These are phyloP conservation scores for Drosophila prosaltans DNA, from an alignment of 1,140 invertebrate species.

Conservation along the genomic window DNA sequence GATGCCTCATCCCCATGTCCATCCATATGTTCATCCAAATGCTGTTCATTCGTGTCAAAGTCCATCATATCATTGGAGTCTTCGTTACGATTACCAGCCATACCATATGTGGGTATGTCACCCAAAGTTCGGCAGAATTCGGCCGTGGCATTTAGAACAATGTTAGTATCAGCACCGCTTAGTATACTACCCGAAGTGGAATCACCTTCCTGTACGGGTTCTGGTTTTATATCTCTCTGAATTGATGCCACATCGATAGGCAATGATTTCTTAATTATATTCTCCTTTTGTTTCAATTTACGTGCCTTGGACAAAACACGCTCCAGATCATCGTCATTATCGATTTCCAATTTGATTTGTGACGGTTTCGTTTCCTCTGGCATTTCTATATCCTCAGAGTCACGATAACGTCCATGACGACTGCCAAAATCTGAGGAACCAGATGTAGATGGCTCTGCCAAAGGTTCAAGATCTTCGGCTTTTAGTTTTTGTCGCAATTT, in stretches of 20 bases:
- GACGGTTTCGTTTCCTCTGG: slow-evolving; percentile 82
- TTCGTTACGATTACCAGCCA: slow-evolving; percentile 94
- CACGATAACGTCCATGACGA: slow-evolving; percentile 81
- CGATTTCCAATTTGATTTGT: slow-evolving; percentile 87
- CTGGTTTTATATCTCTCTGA: slow-evolving; percentile 83
- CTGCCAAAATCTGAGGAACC: slow-evolving; percentile 85
- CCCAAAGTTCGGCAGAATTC: slow-evolving; percentile 98
- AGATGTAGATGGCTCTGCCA: slow-evolving; percentile 60
- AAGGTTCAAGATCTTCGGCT: slow-evolving; percentile 85
- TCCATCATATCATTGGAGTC: slow-evolving; percentile 91
- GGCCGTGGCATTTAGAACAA: slow-evolving; percentile 96
- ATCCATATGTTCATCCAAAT: slow-evolving; percentile 63
- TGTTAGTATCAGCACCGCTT: slow-evolving; percentile 84
- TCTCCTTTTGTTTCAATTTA: slow-evolving; percentile 87
- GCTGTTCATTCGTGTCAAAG: slow-evolving; percentile 64
- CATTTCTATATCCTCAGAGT: slow-evolving; percentile 76
- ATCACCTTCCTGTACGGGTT: slow-evolving; percentile 77
- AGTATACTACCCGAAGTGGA: slow-evolving; percentile 28
- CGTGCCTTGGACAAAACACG: slow-evolving; percentile 89
- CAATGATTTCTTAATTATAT: slow-evolving; percentile 82
- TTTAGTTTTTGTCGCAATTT: slow-evolving; percentile 85
- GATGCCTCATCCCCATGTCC: slow-evolving; percentile 51
- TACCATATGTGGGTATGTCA: slow-evolving; percentile 96
- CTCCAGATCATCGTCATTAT: slow-evolving; percentile 88
- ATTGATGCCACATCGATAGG: slow-evolving; percentile 82